Evolutionary conservation across 1,140 invertebrate genomes (phyloP), one percentile per base, ranked within the genome.

Genomic region (Manduca sexta): DNA sequence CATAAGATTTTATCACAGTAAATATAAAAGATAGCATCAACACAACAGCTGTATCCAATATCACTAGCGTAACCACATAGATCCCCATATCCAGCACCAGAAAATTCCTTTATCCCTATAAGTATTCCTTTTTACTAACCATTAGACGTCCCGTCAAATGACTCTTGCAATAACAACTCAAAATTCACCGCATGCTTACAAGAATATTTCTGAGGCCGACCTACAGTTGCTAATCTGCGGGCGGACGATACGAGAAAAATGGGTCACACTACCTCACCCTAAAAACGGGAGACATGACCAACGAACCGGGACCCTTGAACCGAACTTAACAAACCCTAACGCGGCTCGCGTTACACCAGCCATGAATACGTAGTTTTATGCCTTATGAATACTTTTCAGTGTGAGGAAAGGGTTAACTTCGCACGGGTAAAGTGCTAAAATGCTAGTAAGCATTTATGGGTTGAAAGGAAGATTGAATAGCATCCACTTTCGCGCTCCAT

Each of bases 351-450:
- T 29, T 45, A 33, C 10, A 49, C 12, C 66, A 69, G 66, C 35
- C 45, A 45, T 13, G 41, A 47, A 64, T 56, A 52, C 40, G 52
- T 67, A 74, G 61, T 67, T 65, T 35, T 69, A 65, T 67, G 51
- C 63, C 60, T 54, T 64, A 75, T 68, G 69, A 76, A 74, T 68
- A 71, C 64, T 41, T 65, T 58, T 61, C 61, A 57, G 63, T 66
- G 48, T 63, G 49, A 52, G 49, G 49, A 56, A 73, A 69, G 66
- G 70, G 68, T 71, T 62, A 64, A 54, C 54, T 56, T 60, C 49
- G 54, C 44, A 46, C 13, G 51, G 47, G 50, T 61, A 67, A 70
- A 64, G 58, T 65, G 60, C 59, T 67, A 70, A 78, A 74, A 74
- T 60, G 61, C 61, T 64, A 65, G 59, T 69, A 68, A 68, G 63